Evolutionary conservation across 1,140 invertebrate species (phyloP).

Genomic region (Phocides pigmalion): DNA sequence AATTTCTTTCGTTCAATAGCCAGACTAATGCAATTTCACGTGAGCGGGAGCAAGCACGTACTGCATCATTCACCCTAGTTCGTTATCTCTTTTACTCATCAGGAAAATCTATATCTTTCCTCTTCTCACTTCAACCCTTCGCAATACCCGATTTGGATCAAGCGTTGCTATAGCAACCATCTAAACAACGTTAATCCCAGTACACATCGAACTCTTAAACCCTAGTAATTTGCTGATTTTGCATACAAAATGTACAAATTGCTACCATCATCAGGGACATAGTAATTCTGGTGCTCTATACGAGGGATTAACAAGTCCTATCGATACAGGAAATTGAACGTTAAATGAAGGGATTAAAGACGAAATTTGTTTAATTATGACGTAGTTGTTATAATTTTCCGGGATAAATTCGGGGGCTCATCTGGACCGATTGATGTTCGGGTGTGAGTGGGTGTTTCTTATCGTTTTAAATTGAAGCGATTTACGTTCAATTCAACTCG

Average conservation of each 20-base stretch:
- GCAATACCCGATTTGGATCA: constrained; percentile 59
- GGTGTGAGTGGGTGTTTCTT: constrained; percentile 8
- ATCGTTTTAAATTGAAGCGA: constrained; percentile 14
- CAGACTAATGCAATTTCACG: constrained; percentile 73
- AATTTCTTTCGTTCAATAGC: constrained; percentile 37
- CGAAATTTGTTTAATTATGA: constrained; percentile 59
- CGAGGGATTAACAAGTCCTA: constrained; percentile 38
- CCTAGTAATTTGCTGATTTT: constrained; percentile 36
- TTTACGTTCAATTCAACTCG: no score
- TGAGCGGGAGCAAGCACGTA: constrained; percentile 57
- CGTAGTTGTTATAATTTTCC: constrained; percentile 35
- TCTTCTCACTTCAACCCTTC: constrained; percentile 51
- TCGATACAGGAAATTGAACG: constrained; percentile 59
- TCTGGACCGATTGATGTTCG: constrained; percentile 20
- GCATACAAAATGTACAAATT: constrained; percentile 34
- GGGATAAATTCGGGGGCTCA: constrained; percentile 10
- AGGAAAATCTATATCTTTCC: constrained; percentile 36
- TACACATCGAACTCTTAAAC: constrained; percentile 48
- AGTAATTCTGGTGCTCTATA: constrained; percentile 43
- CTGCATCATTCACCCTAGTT: constrained; percentile 54
- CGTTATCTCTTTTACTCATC: constrained; percentile 46
- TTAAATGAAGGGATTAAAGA: constrained; percentile 59
- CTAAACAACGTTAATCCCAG: constrained; percentile 61
- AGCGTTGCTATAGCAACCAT: constrained; percentile 66
- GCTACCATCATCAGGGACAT: constrained; percentile 45